These are phyloP conservation scores for Gorsachius magnificus DNA, from an alignment of 2,797 vertebrate species.

Conservation along the genomic window DNA sequence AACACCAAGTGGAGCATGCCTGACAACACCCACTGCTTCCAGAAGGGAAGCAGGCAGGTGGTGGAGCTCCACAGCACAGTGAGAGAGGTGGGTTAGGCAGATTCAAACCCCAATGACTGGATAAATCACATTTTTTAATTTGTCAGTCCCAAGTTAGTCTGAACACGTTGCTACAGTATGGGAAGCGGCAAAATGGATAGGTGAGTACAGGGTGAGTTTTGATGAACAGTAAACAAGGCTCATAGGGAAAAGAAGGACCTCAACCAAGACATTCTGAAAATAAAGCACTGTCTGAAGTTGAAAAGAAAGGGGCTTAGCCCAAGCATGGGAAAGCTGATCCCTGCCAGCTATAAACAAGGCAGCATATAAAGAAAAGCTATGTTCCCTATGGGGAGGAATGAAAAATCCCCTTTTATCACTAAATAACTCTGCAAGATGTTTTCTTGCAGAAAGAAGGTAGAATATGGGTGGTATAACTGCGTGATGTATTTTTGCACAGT, in stretches of 20 bases:
- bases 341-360: neutral
- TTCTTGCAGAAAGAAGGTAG: neutral
- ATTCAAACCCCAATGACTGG: neutral
- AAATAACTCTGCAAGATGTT: neutral
- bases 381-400: neutral
- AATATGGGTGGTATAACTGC: neutral
- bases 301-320: neutral
- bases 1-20: neutral
- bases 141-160: neutral
- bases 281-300: neutral
- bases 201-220: neutral
- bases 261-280: neutral
- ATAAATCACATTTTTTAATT: neutral
- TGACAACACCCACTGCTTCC: neutral
- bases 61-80: neutral
- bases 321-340: neutral
- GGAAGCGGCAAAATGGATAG: neutral
- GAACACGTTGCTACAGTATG: neutral
- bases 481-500: neutral
- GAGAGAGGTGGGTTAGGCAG: neutral
- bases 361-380: neutral
- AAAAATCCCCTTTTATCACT: neutral
- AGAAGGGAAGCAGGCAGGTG: neutral
- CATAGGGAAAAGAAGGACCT: neutral
- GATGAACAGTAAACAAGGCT: neutral